These are phyloP conservation scores for Charadrius vociferus DNA, from an alignment of 2,113 vertebrate genomes.

Conservation along the genomic window DNA sequence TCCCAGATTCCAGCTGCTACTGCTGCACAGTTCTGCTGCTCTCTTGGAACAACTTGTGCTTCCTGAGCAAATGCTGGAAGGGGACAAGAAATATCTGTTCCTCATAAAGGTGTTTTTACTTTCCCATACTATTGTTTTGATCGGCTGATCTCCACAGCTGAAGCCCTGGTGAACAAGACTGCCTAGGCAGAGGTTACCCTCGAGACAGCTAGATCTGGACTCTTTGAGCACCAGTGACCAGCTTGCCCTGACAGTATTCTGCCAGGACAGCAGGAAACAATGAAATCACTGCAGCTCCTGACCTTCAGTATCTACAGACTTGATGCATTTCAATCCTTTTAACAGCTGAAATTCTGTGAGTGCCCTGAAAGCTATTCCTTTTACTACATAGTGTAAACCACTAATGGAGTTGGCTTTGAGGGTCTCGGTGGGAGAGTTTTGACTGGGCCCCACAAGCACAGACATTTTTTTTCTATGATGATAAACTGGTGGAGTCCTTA, in stretches of 20 bases:
- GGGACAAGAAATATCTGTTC: not conserved
- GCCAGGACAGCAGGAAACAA: not conserved
- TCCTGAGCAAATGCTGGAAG: not conserved
- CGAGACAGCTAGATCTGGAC: not conserved
- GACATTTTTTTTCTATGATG: not conserved
- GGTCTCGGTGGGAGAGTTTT: not conserved
- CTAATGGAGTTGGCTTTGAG: accelerated
- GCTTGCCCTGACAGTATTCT: not conserved
- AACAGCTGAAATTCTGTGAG: not conserved
- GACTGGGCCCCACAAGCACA: not conserved
- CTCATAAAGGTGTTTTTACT: not conserved
- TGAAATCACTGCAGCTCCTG: not conserved
- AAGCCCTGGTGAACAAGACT: not conserved
- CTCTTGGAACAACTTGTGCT: not conserved
- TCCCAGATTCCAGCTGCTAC: not conserved
- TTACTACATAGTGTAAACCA: not conserved
- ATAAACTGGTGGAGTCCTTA: not conserved
- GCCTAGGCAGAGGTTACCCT: not conserved
- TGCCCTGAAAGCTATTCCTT: not conserved
- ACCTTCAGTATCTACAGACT: not conserved
- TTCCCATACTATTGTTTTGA: not conserved
- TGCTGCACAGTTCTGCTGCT: not conserved
- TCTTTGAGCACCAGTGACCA: not conserved
- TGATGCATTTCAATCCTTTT: not conserved
- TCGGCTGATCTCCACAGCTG: not conserved